phyloP scores from a whole-genome alignment of 2,113 vertebrate genomes.

The Calyptomena viridis region DNA sequence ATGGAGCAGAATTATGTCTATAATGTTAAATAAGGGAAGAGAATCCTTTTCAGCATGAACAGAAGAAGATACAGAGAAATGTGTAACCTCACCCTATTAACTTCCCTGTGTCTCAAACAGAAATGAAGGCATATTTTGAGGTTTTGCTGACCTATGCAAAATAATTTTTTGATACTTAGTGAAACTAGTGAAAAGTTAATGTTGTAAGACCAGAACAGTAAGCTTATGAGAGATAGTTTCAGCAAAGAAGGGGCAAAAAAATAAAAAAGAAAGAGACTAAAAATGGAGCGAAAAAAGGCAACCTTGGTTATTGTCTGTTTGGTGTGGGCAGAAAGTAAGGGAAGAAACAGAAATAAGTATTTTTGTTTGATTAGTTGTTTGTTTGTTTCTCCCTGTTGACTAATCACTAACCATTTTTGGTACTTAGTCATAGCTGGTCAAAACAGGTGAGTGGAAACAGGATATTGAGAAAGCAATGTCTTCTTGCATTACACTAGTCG shows the following conservation, averaged over 20 bases:
- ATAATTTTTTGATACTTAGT: background rate
- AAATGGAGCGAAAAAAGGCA: background rate
- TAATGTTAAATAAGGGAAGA: background rate
- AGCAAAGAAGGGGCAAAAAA: background rate
- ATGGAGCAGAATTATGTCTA: background rate
- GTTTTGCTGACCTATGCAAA: background rate
- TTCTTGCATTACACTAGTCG: background rate
- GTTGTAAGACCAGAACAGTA: background rate
- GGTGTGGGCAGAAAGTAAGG: background rate
- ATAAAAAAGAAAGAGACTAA: fast-evolving
- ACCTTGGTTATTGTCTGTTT: background rate
- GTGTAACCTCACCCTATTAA: background rate
- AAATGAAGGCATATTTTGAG: background rate
- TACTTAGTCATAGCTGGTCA: background rate
- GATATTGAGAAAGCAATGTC: fast-evolving
- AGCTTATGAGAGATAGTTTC: background rate
- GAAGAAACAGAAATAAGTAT: background rate
- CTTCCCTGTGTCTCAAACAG: background rate
- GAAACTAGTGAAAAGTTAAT: background rate
- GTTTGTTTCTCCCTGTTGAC: background rate
- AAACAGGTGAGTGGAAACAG: background rate
- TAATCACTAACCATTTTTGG: background rate
- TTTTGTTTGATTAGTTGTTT: background rate
- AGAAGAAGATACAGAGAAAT: background rate
- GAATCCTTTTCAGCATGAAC: background rate